These are phyloP conservation scores for Marcusenius ussheri DNA, from an alignment of 2,113 vertebrate genomes.

Conservation along the genomic window DNA sequence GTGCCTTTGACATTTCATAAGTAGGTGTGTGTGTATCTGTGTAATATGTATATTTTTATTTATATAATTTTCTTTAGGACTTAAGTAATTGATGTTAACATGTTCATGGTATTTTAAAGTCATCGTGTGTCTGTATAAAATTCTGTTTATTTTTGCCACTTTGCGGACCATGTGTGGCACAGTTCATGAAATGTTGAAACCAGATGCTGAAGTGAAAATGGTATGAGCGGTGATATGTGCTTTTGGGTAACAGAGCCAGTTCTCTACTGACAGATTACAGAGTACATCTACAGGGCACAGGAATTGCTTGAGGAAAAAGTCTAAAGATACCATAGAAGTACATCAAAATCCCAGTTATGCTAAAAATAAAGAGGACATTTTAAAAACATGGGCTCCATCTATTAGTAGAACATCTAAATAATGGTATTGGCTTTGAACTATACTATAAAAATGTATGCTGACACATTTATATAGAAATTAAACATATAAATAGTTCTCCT, in stretches of 20 bases:
- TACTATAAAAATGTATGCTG: neutral
- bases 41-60: neutral
- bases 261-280: neutral
- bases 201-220: constrained; percentile 14
- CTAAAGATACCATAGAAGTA: neutral
- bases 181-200: neutral
- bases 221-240: neutral
- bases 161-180: neutral
- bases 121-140: neutral
- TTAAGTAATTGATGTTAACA: neutral
- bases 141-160: neutral
- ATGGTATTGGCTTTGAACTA: neutral
- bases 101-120: neutral
- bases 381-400: neutral
- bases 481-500: constrained; percentile 20
- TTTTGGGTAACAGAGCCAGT: neutral
- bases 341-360: neutral
- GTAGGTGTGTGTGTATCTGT: too few species aligned
- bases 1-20: neutral
- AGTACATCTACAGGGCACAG: neutral
- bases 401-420: neutral
- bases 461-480: constrained; percentile 8
- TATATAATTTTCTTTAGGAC: neutral
- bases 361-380: neutral
- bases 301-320: neutral